A percentile compares a stretch with the other conserved stretches of the same genome.
Evolutionary conservation across 2,888 invertebrate species (phyloP).

Genomic region (Zaprionus obscuricornis): DNA sequence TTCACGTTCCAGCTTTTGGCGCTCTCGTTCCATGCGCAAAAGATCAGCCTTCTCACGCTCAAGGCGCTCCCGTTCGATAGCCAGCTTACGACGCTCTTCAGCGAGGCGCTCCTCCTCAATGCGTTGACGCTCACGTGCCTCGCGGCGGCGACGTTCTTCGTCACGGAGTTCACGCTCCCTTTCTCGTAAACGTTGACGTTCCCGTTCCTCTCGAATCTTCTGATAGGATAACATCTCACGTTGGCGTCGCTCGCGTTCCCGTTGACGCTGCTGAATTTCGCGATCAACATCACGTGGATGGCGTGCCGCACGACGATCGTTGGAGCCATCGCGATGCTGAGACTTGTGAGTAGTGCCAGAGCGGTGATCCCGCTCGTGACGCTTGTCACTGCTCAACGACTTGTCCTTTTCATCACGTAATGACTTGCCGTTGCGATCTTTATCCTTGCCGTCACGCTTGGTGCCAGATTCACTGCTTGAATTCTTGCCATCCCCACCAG

Average conservation of each 20-base stretch:
- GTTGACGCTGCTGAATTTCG: slow-evolving; percentile 77
- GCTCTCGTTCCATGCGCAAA: slow-evolving; percentile 91
- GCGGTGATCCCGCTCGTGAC: slow-evolving; percentile 54
- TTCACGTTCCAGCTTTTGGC: slow-evolving; percentile 90
- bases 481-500: slow-evolving; percentile 32
- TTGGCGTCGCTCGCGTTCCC: slow-evolving; percentile 81
- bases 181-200: slow-evolving; percentile 91
- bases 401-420: slow-evolving; percentile 62
- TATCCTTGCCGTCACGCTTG: slow-evolving; percentile 55
- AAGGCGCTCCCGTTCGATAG: slow-evolving; percentile 92
- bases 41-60: slow-evolving; percentile 95
- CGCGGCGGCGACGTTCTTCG: slow-evolving; percentile 90
- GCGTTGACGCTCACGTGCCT: slow-evolving; percentile 91
- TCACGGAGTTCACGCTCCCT: slow-evolving; percentile 92
- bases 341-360: slow-evolving; percentile 42
- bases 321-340: slow-evolving; percentile 54
- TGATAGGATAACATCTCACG: slow-evolving; percentile 90
- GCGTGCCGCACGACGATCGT: slow-evolving; percentile 59
- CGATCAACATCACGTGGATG: slow-evolving; percentile 71
- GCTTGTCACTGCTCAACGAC: slow-evolving; percentile 41
- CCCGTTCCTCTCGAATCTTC: slow-evolving; percentile 91
- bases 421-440: slow-evolving; percentile 46
- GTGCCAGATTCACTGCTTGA: slow-evolving; percentile 34
- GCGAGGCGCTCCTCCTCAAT: slow-evolving; percentile 93
- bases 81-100: slow-evolving; percentile 91